Base-by-base conservation (phyloP, 2,797 vertebrate species). In the Xerus rutilus region DNA sequence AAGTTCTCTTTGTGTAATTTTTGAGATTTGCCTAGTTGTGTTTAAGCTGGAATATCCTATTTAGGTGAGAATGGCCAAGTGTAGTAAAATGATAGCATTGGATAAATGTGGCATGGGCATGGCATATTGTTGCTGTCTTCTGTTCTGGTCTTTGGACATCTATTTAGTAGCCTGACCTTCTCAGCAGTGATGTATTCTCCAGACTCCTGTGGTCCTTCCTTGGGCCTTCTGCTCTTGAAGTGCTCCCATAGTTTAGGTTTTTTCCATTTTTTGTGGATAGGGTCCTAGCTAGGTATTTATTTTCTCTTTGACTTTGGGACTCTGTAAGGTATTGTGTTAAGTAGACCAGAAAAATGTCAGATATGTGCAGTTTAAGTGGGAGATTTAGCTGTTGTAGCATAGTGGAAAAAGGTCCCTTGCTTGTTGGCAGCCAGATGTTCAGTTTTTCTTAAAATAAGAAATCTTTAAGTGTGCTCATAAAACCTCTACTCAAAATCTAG, bases 81-180 rank as follows among this genome's bases (percentile, higher is more conserved):
- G 45, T 43, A 91, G 57, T 88, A 23, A 89, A 95, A 69, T 79
- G 79, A 52, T 92, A 73, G 45, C n/a, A 70, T 57, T 96, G 89
- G 62, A 35, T 88, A 77, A 96, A 92, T 77, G 14, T 83, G 83
- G 13, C 18, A 57, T 47, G 21, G 52, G 15, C 1, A 8, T 21
- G 52, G 93, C 30, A 39, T 93, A 64, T 0, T 64, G 9, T 59
- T 90, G 12, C 82, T 49, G 0, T 78, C 14, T 88, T 35, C 11
- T 90, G 25, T 54, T 89, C 39, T 91, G 52, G 43, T 76, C n/a
- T 85, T 47, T 95, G 64, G 17, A 49, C 39, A 43, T 73, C 35
- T 81, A 1, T 67, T 93, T 85, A 59, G 76, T 59, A 69, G 32
- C 21, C 39, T 73, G 17, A 4, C 93, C 32, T 88, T 43, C 3